Conservation (phyloP, 2,113 vertebrate genomes). For the Puma concolor region DNA sequence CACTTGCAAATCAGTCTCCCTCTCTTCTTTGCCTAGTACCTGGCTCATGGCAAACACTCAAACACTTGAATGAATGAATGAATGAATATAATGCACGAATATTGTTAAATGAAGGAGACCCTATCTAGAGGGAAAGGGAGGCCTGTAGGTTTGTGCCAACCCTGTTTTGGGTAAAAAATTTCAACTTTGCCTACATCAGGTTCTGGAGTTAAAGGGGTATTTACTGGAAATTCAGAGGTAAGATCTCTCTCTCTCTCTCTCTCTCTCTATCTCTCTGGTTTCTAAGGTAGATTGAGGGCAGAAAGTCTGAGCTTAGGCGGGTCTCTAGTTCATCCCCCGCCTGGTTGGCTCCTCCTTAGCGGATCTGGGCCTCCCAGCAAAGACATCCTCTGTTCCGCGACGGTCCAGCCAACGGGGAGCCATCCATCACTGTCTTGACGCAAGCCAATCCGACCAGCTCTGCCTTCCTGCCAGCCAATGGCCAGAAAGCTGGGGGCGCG, state of each 20-base stretch:
- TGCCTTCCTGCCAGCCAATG: constrained; percentile 55
- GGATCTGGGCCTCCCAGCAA: accelerated
- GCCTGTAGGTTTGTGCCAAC: background rate
- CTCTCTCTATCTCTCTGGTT: background rate
- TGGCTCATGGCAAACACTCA: background rate
- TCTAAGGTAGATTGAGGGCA: background rate
- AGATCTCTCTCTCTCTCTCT: background rate
- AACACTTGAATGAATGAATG: background rate
- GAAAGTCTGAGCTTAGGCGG: background rate
- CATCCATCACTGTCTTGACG: constrained; percentile 58
- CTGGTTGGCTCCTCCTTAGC: background rate
- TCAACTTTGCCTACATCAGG: background rate
- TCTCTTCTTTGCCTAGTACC: background rate
- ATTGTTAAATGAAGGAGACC: background rate
- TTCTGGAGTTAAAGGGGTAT: background rate
- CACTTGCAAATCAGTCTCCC: background rate
- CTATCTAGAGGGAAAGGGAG: background rate
- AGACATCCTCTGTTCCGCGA: background rate
- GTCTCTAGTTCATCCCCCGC: accelerated
- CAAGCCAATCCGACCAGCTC: constrained; percentile 56
- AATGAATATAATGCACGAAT: background rate
- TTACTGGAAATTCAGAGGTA: background rate
- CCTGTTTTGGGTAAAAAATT: background rate
- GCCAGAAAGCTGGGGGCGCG: background rate
- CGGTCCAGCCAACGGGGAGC: background rate